These are phyloP conservation scores for Promerops cafer DNA, from an alignment of 2,113 vertebrate species.

Conservation along the genomic window DNA sequence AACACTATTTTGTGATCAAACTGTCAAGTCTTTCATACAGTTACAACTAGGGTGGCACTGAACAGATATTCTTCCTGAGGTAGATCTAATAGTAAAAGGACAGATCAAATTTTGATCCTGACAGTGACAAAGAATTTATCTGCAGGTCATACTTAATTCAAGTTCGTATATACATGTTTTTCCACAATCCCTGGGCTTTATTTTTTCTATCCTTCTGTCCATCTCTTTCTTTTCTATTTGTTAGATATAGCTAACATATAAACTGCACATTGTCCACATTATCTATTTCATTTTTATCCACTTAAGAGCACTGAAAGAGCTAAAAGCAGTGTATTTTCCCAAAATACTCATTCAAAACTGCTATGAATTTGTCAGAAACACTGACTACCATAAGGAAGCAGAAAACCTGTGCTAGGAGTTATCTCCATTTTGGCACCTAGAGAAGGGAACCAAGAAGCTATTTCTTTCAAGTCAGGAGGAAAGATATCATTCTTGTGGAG, in stretches of 20 bases:
- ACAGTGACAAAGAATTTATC: not conserved
- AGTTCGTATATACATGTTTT: not conserved
- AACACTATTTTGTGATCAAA: not conserved
- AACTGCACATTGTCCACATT: not conserved
- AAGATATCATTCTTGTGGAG: not conserved
- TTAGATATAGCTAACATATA: not conserved
- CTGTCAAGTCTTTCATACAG: not conserved
- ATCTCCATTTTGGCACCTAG: not conserved
- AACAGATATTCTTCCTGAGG: not conserved
- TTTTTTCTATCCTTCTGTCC: not conserved
- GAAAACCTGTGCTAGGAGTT: not conserved
- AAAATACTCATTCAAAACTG: not conserved
- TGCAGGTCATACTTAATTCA: not conserved
- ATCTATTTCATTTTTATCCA: not conserved
- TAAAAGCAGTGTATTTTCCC: not conserved
- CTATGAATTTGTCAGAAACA: not conserved
- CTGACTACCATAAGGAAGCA: not conserved
- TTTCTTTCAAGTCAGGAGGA: not conserved
- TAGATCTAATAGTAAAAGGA: not conserved
- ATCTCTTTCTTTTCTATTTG: not conserved
- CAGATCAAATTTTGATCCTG: not conserved
- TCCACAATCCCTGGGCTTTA: not conserved
- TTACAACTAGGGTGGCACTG: not conserved
- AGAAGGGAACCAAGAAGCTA: not conserved
- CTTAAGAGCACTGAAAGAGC: not conserved